Base-by-base conservation (phyloP, 2,888 invertebrate genomes). In the Spialia ferax region DNA sequence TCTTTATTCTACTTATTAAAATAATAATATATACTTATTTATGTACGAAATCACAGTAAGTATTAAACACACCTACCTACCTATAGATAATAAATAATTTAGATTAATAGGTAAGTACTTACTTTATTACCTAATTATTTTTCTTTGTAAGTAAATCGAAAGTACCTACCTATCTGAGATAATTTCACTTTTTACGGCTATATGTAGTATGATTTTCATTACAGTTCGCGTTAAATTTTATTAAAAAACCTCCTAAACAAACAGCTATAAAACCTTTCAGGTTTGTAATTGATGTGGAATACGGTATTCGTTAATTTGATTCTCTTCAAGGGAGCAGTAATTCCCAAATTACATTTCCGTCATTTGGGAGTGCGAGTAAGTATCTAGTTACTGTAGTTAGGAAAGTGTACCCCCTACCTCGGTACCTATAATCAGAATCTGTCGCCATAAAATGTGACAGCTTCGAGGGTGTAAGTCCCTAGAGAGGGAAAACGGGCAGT, bases 291-390 rank as follows among this genome's bases (percentile, higher is more conserved):
- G 56, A 59, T 65, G 65, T 52, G 65, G 65, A 65, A 59, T 59
- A 65, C 26, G 54, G 66, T 23, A 60, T 66, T 60, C 60, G 60
- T 66, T 66, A 66, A 60, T 66, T 66, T 66, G 50, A 66, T 66
- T 66, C 54, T 38, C 54, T 54, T 66, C 32, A 57, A 56, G 54
- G 60, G 60, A 52, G 26, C 15, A 29, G 66, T 66, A 66, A 61
- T 66, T 66, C 60, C 60, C 45, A 66, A 66, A 66, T 66, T 66
- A 66, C 66, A 66, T 66, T 66, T 66, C 42, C 66, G 60, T 63
- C 38, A 63, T 56, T 59, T 35, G 52, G 42, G 59, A 50, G 57
- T 64, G 57, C 55, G 42, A 45, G 45, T 57, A 57, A 32, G 55
- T 56, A 56, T 64, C n/a, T n/a, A n/a, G n/a, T n/a, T n/a, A n/a